Evolutionary conservation across 2,888 invertebrate species (phyloP), one percentile per base, ranked within the genome.

Genomic region (Atethmia centrago): DNA sequence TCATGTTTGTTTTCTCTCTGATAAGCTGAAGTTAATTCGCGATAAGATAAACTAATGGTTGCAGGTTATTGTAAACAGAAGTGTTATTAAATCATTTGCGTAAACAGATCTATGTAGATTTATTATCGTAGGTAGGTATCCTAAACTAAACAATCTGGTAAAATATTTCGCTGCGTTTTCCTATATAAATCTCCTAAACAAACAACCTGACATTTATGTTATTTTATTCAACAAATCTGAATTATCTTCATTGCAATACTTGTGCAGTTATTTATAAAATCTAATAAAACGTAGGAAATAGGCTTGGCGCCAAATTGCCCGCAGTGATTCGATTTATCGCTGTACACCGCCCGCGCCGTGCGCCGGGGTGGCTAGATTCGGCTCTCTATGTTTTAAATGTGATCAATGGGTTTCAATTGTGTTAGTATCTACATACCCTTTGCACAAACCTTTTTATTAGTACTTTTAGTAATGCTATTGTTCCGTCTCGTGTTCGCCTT

Each of bases 191-290:
- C n/a, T 47, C 9, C 0, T 16, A 21, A 45, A 51, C 14, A 21
- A 47, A 49, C n/a, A 21, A 25, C 8, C 14, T 40, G 53, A 55
- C 40, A 65, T 79, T 49, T 65, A 68, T 36, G 16, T 74, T 65
- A 21, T 64, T 64, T 61, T 74, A 68, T 84, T 74, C 31, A 62
- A 62, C 61, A 65, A 84, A 74, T 68, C 40, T 80, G 55, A 75
- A 81, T 80, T 80, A 82, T 80, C 58, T 74, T 71, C 47, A 73
- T 73, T 82, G 85, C 77, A 68, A 70, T 85, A 45, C 65, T 63
- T 45, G 58, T 78, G 85, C 74, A 85, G 74, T 83, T 85, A 82
- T 85, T 83, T 85, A 85, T 66, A 83, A 85, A 83, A 85, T 71
- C 78, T 71, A 82, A 82, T 83, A 85, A 85, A 82, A 77, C 58